A percentile compares a stretch with the other conserved stretches of the same genome.
These are phyloP conservation scores for Enteromius trimaculatus DNA, from an alignment of 2,797 vertebrate genomes.

Conservation along the genomic window DNA sequence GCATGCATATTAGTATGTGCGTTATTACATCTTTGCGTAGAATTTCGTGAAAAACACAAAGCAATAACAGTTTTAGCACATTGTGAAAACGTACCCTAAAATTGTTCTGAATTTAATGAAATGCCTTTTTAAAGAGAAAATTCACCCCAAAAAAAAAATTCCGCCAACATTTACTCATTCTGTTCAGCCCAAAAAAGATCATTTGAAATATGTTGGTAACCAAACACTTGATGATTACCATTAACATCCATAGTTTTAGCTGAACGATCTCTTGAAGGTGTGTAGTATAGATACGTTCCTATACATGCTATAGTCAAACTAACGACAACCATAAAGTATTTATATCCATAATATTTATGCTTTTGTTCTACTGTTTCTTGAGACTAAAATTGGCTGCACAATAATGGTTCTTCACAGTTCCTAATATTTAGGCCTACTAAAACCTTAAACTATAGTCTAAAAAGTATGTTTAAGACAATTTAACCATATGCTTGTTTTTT, in stretches of 20 bases:
- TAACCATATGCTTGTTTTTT: neutral
- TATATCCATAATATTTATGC: neutral
- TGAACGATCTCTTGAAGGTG: neutral
- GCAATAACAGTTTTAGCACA: neutral
- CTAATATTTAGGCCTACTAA: neutral
- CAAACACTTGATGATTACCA: neutral
- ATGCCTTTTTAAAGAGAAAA: neutral
- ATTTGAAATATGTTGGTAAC: neutral
- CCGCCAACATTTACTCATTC: neutral
- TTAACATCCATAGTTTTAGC: neutral
- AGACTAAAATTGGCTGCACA: neutral
- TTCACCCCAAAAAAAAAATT: neutral
- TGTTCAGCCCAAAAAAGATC: neutral
- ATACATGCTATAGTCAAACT: neutral
- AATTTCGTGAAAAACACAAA: neutral
- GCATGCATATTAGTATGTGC: neutral
- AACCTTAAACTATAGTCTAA: neutral
- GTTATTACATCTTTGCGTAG: neutral
- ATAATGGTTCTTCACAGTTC: neutral
- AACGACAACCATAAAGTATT: too few species aligned
- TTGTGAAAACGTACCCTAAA: neutral
- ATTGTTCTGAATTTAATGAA: neutral
- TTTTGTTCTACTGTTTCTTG: neutral
- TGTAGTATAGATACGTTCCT: neutral
- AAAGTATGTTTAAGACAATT: neutral